Base-by-base conservation (phyloP, 2,888 invertebrate genomes). In the Drosophila lutescens region DNA sequence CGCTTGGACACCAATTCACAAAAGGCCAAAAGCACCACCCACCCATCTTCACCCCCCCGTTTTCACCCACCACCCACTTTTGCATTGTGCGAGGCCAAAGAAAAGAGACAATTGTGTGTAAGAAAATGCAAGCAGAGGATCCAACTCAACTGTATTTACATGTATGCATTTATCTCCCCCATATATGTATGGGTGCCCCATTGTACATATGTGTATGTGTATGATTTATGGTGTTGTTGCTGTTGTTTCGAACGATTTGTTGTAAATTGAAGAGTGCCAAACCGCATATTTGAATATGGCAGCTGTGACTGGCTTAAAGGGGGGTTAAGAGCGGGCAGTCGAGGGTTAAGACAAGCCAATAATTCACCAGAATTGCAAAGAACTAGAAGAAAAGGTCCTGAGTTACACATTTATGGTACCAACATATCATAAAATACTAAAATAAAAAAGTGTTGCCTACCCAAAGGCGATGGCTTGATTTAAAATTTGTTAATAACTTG, bases 1-100 rank as follows among this genome's bases (percentile, higher is more conserved):
- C 85, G 84, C 88, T 86, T 81, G 84, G 86, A 88, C 80, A 86
- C 82, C 84, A 84, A 89, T 87, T 84, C 89, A 89, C 86, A 85
- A 85, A 80, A 86, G 85, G 80, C 85, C 58, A 59, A 59, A 59
- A 50, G 50, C 61, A 32, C 34, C 38, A 49, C 57, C 41, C 36
- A 10, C 32, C 20, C 9, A 20, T 20, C 20, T 20, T 2, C 2
- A 5, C 41, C 4, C 20, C 32, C 10, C 26, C 8, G n/a, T n/a
- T n/a, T n/a, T 9, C 20, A 3, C 20, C 20, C 20, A 41, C 38
- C 51, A 30, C 51, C 26, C 55, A 41, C 36, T 43, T 79, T 55
- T 84, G 79, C 83, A 81, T 81, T 81, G 81, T 83, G 79, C 74
- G 78, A 41, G 74, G 68, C 72, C 68, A 71, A 85, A 85, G 84